Evolutionary conservation across 2,113 vertebrate species (phyloP).

Genomic region (Maccullochella peelii): DNA sequence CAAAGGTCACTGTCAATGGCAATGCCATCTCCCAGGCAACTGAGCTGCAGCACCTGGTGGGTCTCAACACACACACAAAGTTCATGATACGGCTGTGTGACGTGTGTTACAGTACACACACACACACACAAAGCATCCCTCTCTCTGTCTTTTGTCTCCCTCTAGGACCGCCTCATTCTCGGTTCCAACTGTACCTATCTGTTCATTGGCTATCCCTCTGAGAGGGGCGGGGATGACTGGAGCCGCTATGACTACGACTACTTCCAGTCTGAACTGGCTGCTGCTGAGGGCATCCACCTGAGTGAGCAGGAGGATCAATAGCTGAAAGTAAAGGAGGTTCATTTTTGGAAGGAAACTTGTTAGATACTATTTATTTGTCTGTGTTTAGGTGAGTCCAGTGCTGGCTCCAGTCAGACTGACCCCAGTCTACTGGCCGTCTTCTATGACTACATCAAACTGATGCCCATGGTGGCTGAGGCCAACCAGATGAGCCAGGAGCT

Average conservation of each 20-base stretch:
- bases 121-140: background rate
- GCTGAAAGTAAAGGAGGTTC: background rate
- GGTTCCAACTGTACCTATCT: slow-evolving; percentile 90
- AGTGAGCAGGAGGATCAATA: slow-evolving; percentile 66
- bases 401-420: slow-evolving; percentile 77
- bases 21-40: slow-evolving; percentile 75
- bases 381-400: slow-evolving; percentile 69
- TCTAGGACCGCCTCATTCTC: slow-evolving; percentile 89
- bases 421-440: slow-evolving; percentile 89
- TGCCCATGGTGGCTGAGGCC: slow-evolving; percentile 90
- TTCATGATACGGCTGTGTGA: background rate
- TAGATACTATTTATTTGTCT: background rate
- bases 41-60: slow-evolving; percentile 89
- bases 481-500: slow-evolving; percentile 93
- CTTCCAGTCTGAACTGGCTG: slow-evolving; percentile 90
- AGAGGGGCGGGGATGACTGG: slow-evolving; percentile 85
- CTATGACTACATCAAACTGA: slow-evolving; percentile 90
- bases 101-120: background rate
- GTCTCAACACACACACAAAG: slow-evolving; percentile 11
- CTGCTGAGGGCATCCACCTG: slow-evolving; percentile 86
- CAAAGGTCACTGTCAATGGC: slow-evolving; percentile 89
- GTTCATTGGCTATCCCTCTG: slow-evolving; percentile 87
- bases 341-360: background rate
- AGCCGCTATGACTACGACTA: slow-evolving; percentile 90
- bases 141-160: too few species aligned